phyloP scores from a whole-genome alignment of 2,113 vertebrate genomes.

The Xenotilapia longispinis region DNA sequence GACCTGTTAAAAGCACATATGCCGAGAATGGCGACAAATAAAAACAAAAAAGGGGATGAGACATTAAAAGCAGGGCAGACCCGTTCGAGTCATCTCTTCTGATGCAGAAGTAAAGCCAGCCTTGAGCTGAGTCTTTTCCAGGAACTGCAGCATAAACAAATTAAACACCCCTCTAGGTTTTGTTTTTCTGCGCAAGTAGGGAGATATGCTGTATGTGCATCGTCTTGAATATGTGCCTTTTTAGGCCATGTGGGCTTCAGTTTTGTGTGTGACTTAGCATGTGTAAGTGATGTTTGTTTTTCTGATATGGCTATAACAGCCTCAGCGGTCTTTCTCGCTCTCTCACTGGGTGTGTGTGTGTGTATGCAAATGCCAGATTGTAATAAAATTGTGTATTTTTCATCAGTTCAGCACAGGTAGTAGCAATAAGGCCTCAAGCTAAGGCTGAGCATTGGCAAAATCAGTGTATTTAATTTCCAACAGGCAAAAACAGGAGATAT shows the following conservation, averaged over 20 bases:
- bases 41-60: not conserved
- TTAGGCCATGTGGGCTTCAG: not conserved
- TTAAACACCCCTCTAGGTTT: conserved; percentile 44
- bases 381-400: conserved; percentile 44
- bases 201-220: not conserved
- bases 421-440: conserved; percentile 45
- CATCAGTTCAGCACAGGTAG: conserved; percentile 43
- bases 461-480: not conserved
- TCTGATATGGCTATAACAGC: not conserved
- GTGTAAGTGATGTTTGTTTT: not conserved
- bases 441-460: not conserved
- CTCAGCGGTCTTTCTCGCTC: not conserved
- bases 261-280: not conserved
- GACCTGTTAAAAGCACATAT: not conserved
- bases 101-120: conserved; percentile 35
- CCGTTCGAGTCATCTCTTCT: conserved; percentile 8
- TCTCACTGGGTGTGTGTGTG: not conserved
- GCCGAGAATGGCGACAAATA: not conserved
- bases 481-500: not conserved
- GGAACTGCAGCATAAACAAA: conserved; percentile 55
- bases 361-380: conserved; percentile 6
- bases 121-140: conserved; percentile 41
- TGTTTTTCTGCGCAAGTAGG: not conserved
- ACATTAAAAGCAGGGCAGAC: not conserved
- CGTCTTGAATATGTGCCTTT: not conserved